These are phyloP conservation scores for Aphelinus atriplicis DNA, from an alignment of 1,140 invertebrate species.

Conservation along the genomic window DNA sequence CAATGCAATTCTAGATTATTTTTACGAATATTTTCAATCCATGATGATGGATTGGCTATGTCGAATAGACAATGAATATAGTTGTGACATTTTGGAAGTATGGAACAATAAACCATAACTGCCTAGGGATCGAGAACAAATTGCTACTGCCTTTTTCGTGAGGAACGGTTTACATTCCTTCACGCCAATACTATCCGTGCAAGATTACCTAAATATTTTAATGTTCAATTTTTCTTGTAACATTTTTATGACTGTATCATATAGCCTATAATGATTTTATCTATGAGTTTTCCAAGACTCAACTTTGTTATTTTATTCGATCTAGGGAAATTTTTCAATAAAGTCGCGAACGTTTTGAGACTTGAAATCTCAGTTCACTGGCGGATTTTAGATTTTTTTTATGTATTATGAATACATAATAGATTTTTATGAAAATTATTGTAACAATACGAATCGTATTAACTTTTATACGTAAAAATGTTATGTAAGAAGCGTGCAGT, in stretches of 20 bases:
- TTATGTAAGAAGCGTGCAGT: conserved; percentile 44
- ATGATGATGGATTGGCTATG: too few species aligned
- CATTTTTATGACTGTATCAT: neutral
- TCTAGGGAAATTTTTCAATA: neutral
- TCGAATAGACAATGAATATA: too few species aligned
- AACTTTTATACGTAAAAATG: conserved; percentile 37
- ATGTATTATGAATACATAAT: conserved; percentile 26
- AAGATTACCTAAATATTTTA: conserved; percentile 22
- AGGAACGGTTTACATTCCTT: conserved; percentile 41
- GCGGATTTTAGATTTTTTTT: conserved; percentile 15
- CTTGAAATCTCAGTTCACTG: conserved; percentile 1
- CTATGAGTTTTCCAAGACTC: conserved; percentile 25
- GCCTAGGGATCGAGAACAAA: too few species aligned
- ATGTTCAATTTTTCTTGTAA: conserved; percentile 26
- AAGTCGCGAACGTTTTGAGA: neutral
- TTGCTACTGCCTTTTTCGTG: conserved; percentile 29
- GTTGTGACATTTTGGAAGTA: too few species aligned
- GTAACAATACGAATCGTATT: conserved; percentile 14
- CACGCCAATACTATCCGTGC: conserved; percentile 19
- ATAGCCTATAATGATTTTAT: conserved; percentile 30
- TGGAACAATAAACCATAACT: conserved; percentile 1
- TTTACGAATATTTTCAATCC: neutral
- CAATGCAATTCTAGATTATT: conserved; percentile 5
- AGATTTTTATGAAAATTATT: neutral
- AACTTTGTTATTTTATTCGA: conserved; percentile 30